Evolutionary conservation across 2,888 invertebrate genomes (phyloP).

Genomic region (Alviniconcha strummeri): DNA sequence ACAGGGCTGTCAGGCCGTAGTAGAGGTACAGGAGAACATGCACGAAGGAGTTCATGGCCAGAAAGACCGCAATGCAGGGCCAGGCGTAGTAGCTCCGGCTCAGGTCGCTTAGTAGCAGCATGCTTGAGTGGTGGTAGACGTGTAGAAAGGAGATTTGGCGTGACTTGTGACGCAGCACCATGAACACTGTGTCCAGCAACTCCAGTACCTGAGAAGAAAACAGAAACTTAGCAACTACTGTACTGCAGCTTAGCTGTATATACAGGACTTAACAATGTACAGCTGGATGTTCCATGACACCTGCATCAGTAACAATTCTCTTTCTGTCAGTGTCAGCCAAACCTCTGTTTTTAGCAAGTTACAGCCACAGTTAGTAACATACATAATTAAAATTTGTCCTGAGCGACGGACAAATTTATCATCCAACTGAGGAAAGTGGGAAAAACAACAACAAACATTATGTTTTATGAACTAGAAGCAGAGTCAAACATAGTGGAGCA

Average conservation of each 20-base stretch:
- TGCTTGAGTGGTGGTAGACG: slow-evolving; percentile 70
- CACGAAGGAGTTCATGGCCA: slow-evolving; percentile 67
- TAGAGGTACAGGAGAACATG: slow-evolving; percentile 69
- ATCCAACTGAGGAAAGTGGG: no score
- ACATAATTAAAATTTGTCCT: no score
- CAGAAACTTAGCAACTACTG: neutral
- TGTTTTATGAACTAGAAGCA: no score
- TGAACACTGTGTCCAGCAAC: slow-evolving; percentile 71
- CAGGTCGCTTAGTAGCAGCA: slow-evolving; percentile 69
- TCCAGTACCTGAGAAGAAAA: slow-evolving; percentile 47
- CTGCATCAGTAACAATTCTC: neutral
- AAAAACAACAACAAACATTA: no score
- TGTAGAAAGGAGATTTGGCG: slow-evolving; percentile 71
- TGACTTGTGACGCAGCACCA: slow-evolving; percentile 68
- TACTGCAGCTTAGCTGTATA: no score
- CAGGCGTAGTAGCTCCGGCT: slow-evolving; percentile 62
- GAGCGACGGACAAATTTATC: no score
- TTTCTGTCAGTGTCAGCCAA: neutral
- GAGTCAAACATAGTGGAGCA: no score
- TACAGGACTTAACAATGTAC: no score
- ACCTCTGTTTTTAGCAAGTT: no score
- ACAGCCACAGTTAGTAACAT: no score
- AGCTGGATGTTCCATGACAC: neutral
- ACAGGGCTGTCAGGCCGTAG: slow-evolving; percentile 64
- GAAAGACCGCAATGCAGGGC: slow-evolving; percentile 63